Conservation (phyloP, 2,797 vertebrate genomes). For the Pogoniulus pusillus region DNA sequence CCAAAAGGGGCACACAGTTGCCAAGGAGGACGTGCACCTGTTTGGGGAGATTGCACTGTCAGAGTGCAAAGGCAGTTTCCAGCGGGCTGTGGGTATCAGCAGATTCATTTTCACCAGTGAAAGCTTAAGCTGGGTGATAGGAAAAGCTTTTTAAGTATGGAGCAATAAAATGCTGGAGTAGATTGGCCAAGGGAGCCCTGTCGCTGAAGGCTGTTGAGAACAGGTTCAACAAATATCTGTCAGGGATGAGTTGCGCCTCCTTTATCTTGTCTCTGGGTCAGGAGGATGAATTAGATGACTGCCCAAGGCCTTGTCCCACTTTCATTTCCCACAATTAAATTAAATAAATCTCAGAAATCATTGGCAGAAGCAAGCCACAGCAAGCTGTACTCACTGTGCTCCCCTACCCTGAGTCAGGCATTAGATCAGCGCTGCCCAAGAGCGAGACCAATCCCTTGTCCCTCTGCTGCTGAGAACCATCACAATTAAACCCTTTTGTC, state of each 20-base stretch:
- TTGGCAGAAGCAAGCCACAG: conserved; percentile 12
- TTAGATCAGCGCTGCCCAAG: background rate
- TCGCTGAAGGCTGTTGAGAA: conserved; percentile 39
- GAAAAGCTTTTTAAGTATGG: background rate
- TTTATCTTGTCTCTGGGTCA: conserved; percentile 42
- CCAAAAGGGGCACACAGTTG: background rate
- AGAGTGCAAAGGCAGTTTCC: background rate
- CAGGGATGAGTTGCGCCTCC: conserved; percentile 48
- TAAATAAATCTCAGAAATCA: conserved; percentile 54
- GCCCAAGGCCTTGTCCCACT: conserved; percentile 18
- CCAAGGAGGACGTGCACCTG: background rate
- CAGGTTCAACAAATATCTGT: conserved; percentile 49
- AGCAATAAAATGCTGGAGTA: background rate
- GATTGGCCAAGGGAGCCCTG: conserved; percentile 21
- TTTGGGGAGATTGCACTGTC: background rate
- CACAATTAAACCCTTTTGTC: background rate
- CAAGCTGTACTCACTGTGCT: background rate
- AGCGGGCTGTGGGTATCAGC: background rate
- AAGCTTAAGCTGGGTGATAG: background rate
- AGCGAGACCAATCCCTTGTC: background rate
- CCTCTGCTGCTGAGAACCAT: background rate
- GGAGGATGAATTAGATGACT: conserved; percentile 43
- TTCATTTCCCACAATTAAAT: conserved; percentile 59
- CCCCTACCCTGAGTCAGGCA: background rate
- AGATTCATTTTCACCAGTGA: conserved; percentile 29